Evolutionary conservation across 2,888 invertebrate genomes (phyloP).

Genomic region (Drosophila hamatofila): DNA sequence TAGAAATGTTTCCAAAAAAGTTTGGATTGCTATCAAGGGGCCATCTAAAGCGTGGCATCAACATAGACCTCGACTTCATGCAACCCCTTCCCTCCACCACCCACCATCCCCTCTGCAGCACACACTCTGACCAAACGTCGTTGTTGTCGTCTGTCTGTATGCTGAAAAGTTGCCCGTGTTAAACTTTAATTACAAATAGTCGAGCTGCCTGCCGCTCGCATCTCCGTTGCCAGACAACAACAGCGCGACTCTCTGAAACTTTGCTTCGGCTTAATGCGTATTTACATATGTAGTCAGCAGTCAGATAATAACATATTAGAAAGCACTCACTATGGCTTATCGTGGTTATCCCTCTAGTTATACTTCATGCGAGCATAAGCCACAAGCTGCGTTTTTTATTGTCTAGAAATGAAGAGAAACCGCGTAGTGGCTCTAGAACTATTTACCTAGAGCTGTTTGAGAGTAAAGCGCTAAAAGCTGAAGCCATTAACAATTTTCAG

Average conservation of each 20-base stretch:
- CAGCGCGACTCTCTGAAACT: constrained; percentile 44
- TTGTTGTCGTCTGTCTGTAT: constrained; percentile 34
- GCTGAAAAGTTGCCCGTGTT: constrained; percentile 72
- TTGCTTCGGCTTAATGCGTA: constrained; percentile 55
- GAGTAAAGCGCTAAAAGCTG: too few species aligned
- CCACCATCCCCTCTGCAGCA: neutral
- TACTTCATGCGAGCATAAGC: constrained; percentile 7
- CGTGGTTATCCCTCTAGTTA: constrained; percentile 11
- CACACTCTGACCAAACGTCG: neutral
- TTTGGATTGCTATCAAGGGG: constrained; percentile 66
- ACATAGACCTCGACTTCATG: constrained; percentile 43
- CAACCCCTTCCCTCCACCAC: neutral
- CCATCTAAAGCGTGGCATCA: constrained; percentile 61
- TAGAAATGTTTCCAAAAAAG: constrained; percentile 77
- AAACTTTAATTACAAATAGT: constrained; percentile 76
- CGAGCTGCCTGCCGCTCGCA: constrained; percentile 19
- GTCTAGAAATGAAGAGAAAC: neutral
- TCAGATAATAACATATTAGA: constrained; percentile 68
- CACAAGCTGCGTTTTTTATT: neutral
- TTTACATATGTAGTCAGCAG: constrained; percentile 78
- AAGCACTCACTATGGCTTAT: constrained; percentile 19
- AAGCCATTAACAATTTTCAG: neutral
- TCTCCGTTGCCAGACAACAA: constrained; percentile 38
- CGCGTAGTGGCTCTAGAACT: neutral
- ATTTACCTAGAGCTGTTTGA: neutral